These are phyloP conservation scores for Daboia siamensis DNA, from an alignment of 2,113 vertebrate species.

Conservation along the genomic window DNA sequence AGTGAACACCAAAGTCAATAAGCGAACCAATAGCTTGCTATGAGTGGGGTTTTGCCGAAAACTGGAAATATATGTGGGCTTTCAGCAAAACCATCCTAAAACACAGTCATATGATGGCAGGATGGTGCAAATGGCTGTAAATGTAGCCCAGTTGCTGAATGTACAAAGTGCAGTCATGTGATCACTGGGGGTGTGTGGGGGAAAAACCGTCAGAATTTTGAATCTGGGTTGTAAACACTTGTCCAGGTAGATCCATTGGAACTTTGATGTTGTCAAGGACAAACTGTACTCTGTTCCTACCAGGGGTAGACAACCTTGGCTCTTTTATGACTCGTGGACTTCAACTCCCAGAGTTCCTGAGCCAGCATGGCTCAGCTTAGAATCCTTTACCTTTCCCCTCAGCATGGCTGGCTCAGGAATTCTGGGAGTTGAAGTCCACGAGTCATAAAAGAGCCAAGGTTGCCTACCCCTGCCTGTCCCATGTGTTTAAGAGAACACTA, in stretches of 20 bases:
- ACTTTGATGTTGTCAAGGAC: not conserved
- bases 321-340: no score
- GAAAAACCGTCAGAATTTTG: not conserved
- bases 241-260: not conserved
- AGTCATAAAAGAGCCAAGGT: no score
- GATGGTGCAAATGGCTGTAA: not conserved
- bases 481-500: no score
- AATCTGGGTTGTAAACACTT: not conserved
- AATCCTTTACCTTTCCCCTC: no score
- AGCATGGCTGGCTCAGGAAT: no score
- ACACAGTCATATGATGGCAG: not conserved
- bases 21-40: not conserved
- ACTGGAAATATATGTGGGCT: not conserved
- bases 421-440: no score
- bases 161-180: not conserved
- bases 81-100: not conserved
- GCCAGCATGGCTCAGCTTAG: no score
- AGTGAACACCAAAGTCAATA: not conserved
- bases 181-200: fast-evolving
- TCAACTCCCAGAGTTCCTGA: no score
- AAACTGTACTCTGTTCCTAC: no score
- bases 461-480: no score
- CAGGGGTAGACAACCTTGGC: no score
- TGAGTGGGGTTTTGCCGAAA: not conserved
- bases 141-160: not conserved